Conservation (phyloP, 2,888 invertebrate species). For the Agrochola lota region DNA sequence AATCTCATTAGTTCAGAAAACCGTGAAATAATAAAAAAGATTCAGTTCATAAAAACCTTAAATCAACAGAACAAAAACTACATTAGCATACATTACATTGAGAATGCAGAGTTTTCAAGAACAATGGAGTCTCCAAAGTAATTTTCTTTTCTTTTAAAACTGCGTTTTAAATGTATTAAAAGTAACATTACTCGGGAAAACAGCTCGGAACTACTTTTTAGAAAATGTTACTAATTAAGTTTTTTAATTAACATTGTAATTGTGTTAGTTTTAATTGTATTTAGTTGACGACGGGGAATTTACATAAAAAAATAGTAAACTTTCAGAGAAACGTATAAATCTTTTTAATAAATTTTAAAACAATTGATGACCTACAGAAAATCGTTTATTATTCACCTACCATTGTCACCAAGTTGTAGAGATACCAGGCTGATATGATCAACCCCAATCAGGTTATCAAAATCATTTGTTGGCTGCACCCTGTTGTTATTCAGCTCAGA, state of each 20-base stretch:
- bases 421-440: not conserved
- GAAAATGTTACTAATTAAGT: constrained; percentile 23
- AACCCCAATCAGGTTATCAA: not conserved
- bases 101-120: constrained; percentile 61
- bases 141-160: constrained; percentile 61
- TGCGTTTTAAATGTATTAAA: constrained; percentile 66
- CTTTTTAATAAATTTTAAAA: not conserved
- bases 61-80: constrained; percentile 69
- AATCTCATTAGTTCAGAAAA: constrained; percentile 69
- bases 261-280: constrained; percentile 8
- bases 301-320: not conserved
- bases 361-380: not conserved
- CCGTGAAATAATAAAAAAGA: constrained; percentile 69
- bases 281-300: constrained; percentile 10
- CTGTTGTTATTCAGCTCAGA: not conserved
- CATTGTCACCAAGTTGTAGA: too few relatives aligned
- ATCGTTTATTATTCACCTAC: not conserved
- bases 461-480: not conserved
- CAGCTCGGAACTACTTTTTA: constrained; percentile 23
- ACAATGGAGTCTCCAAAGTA: constrained; percentile 61
- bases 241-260: constrained; percentile 43
- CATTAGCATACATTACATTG: constrained; percentile 67
- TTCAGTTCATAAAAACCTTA: constrained; percentile 68
- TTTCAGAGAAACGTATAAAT: not conserved
- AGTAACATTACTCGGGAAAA: constrained; percentile 44